Evolutionary conservation across 2,888 invertebrate genomes (phyloP).

Genomic region (Congeria kusceri): DNA sequence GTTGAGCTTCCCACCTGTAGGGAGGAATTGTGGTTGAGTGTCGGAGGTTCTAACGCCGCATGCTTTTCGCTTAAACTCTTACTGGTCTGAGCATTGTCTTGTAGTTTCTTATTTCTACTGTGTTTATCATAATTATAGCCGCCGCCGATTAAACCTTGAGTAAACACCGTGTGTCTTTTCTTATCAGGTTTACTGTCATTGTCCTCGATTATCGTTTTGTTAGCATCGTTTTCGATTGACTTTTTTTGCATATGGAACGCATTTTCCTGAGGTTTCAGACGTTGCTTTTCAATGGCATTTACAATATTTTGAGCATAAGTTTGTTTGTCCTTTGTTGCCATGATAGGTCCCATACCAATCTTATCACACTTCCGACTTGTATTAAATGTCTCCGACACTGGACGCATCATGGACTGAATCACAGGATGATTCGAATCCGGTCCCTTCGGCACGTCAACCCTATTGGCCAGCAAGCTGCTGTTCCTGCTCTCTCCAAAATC

Average conservation of each 20-base stretch:
- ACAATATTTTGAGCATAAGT: conserved; percentile 59
- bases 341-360: conserved; percentile 54
- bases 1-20: background rate
- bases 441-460: background rate
- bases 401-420: conserved; percentile 20
- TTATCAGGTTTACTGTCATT: conserved; percentile 21
- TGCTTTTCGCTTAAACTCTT: background rate
- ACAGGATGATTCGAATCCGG: conserved; percentile 13
- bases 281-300: conserved; percentile 44
- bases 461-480: conserved; percentile 20
- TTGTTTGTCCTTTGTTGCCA: conserved; percentile 56
- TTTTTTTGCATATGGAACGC: conserved; percentile 28
- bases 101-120: conserved; percentile 20
- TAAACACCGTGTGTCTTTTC: conserved; percentile 54
- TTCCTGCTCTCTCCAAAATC: conserved; percentile 21
- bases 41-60: background rate
- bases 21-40: background rate
- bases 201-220: conserved; percentile 1
- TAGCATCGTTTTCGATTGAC: background rate
- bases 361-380: conserved; percentile 42
- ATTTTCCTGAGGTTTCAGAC: conserved; percentile 29
- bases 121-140: conserved; percentile 63
- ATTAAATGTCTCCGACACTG: conserved; percentile 49
- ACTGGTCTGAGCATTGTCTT: background rate
- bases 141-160: conserved; percentile 45